Conservation (phyloP, 2,888 invertebrate species). For the Alitta virens region DNA sequence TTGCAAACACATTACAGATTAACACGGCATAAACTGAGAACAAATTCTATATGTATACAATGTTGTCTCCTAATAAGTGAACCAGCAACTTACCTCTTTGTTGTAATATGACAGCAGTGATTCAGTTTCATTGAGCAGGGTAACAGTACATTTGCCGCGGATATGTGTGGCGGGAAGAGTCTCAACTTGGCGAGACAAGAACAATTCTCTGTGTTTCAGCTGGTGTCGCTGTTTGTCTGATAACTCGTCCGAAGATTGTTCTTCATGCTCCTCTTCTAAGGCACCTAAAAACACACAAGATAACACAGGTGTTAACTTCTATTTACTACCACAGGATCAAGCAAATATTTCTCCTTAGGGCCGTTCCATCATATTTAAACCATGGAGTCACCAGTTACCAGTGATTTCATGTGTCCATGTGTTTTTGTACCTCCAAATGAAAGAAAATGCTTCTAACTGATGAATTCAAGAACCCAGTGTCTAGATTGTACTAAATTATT, state of each 20-base stretch:
- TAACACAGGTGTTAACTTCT: no score
- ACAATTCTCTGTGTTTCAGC: constrained; percentile 95
- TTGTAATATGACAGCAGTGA: constrained; percentile 92
- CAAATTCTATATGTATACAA: background rate
- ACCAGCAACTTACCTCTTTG: constrained; percentile 75
- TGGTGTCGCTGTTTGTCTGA: constrained; percentile 77
- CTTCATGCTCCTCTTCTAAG: constrained; percentile 66
- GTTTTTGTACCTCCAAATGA: no score
- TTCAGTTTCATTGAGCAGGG: constrained; percentile 98
- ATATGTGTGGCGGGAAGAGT: constrained; percentile 98
- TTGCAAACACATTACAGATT: background rate
- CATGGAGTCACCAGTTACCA: no score
- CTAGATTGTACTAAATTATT: no score
- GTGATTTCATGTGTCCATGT: no score
- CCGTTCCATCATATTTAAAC: no score
- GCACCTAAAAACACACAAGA: constrained; percentile 62
- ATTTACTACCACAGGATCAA: no score
- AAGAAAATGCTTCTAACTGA: no score
- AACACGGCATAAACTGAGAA: background rate
- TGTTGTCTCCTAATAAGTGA: background rate
- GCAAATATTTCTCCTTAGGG: no score
- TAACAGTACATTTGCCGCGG: constrained; percentile 98
- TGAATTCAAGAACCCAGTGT: no score
- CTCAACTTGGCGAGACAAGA: constrained; percentile 91
- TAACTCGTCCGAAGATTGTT: constrained; percentile 32